Evolutionary conservation across 2,888 invertebrate species (phyloP).

Genomic region (Euzophera pinguis): DNA sequence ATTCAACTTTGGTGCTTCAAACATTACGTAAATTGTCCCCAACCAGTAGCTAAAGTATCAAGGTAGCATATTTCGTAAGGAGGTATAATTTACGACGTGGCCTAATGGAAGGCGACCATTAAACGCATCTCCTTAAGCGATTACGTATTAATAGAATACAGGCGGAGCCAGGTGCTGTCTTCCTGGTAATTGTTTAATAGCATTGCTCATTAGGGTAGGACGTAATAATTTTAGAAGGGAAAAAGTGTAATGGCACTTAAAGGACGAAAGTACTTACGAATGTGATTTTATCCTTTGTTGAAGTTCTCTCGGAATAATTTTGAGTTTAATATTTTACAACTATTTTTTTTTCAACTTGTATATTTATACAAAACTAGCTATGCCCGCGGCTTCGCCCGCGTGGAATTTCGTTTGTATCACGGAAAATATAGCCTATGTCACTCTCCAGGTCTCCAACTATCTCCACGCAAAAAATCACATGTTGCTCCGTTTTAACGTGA

Average conservation of each 20-base stretch:
- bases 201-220: conserved; percentile 44
- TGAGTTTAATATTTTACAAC: conserved; percentile 72
- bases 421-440: too few relatives aligned
- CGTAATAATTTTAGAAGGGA: conserved; percentile 37
- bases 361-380: too few relatives aligned
- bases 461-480: too few relatives aligned
- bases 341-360: too few relatives aligned
- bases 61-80: conserved; percentile 51
- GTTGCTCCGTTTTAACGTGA: too few relatives aligned
- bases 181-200: conserved; percentile 62
- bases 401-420: too few relatives aligned
- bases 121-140: conserved; percentile 52
- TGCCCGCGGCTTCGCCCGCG: too few relatives aligned
- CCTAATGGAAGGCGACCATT: conserved; percentile 53
- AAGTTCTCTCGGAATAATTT: too few relatives aligned
- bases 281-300: too few relatives aligned
- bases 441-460: too few relatives aligned
- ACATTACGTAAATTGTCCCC: conserved; percentile 1
- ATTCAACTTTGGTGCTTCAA: too few relatives aligned
- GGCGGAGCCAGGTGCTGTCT: conserved; percentile 59
- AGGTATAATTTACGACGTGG: conserved; percentile 68
- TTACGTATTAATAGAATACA: conserved; percentile 73
- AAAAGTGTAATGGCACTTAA: conserved; percentile 11
- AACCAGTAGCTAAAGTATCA: conserved; percentile 37
- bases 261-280: neutral